phyloP scores from a whole-genome alignment of 2,888 invertebrate species.

The Polydrusus cervinus region DNA sequence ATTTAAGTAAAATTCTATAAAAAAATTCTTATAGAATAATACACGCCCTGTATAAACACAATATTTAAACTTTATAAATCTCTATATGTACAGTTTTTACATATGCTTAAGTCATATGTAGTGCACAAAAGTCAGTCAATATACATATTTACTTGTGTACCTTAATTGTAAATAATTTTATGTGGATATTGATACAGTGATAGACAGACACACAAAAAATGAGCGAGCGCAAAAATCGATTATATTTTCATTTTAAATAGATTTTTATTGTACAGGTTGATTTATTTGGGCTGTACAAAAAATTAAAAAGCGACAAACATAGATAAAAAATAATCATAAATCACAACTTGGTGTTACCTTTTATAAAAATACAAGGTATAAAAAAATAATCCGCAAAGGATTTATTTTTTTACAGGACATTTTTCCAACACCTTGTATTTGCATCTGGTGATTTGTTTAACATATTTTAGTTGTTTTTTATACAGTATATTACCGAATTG shows the following conservation, averaged over 20 bases:
- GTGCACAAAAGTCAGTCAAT: slow-evolving; percentile 32
- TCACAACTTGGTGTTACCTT: too few species aligned
- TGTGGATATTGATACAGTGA: slow-evolving; percentile 1
- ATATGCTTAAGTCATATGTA: slow-evolving; percentile 15
- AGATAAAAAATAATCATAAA: too few species aligned
- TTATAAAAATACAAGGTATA: too few species aligned
- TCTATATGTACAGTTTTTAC: slow-evolving; percentile 8
- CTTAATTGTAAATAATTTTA: slow-evolving; percentile 21
- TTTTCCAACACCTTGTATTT: too few species aligned
- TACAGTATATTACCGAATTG: too few species aligned
- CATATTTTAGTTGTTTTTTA: too few species aligned
- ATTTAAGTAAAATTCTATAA: too few species aligned
- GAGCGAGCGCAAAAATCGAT: slow-evolving; percentile 8
- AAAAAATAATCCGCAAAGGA: too few species aligned
- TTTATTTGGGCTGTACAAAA: too few species aligned
- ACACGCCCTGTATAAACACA: neutral
- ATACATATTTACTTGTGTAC: slow-evolving; percentile 38
- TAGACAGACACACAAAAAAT: slow-evolving; percentile 18
- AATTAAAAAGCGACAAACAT: too few species aligned
- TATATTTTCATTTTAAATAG: neutral
- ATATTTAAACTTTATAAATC: neutral
- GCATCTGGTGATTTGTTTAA: too few species aligned
- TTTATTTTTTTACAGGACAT: too few species aligned
- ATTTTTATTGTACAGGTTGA: neutral
- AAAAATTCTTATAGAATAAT: neutral